phyloP scores from a whole-genome alignment of 2,888 invertebrate species.

The Lutraria lutraria region DNA sequence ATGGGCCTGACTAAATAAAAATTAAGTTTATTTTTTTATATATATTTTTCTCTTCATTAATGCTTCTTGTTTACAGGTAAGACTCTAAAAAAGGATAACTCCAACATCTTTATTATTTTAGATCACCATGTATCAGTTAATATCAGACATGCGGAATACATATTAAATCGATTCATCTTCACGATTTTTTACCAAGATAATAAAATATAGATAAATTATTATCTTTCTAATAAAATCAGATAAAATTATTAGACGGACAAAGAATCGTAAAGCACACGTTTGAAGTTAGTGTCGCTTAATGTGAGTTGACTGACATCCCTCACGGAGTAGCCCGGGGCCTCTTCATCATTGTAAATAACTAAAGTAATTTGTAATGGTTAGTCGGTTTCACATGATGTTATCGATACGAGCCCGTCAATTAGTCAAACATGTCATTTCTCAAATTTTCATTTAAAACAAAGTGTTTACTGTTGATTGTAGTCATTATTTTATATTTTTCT shows the following conservation, averaged over 20 bases:
- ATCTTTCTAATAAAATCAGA: background rate
- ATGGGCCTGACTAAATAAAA: too few species aligned
- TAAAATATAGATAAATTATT: background rate
- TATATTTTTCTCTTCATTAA: too few species aligned
- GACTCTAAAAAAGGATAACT: too few species aligned
- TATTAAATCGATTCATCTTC: background rate
- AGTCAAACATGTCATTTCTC: slow-evolving; percentile 44
- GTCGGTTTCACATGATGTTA: slow-evolving; percentile 50
- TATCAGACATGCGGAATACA: background rate
- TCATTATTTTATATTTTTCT: slow-evolving; percentile 12
- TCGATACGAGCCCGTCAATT: slow-evolving; percentile 58
- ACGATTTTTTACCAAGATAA: background rate
- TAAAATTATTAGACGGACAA: background rate
- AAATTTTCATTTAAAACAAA: slow-evolving; percentile 46
- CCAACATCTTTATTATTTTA: background rate
- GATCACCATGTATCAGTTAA: background rate
- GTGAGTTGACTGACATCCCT: slow-evolving; percentile 9
- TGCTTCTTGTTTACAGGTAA: too few species aligned
- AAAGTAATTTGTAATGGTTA: slow-evolving; percentile 51
- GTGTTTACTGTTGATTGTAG: slow-evolving; percentile 29
- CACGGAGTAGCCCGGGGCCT: background rate
- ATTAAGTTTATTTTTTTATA: too few species aligned
- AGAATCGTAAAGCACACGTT: background rate
- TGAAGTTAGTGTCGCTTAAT: background rate
- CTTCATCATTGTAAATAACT: background rate